Base-by-base conservation (phyloP, 2,888 invertebrate genomes). In the Hecatera dysodea region DNA sequence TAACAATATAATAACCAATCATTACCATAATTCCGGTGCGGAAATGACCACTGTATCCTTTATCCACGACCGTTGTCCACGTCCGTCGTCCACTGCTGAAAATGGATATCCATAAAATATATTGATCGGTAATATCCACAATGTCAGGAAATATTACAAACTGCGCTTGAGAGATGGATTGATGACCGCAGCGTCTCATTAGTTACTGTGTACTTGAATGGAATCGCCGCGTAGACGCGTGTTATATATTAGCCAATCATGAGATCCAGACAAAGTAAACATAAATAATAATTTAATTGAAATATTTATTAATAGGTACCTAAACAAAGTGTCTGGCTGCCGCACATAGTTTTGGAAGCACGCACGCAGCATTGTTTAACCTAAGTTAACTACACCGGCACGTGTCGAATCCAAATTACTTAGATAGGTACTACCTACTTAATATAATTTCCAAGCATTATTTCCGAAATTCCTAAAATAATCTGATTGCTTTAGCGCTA, bases 221-320 rank as follows among this genome's bases (percentile, higher is more conserved):
- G 8, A n/a, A 27, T 29, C 1, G 11, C 15, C 9, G 8, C 22
- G 0, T 39, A 36, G 11, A 15, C 24, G 39, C 29, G 29, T 74
- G 27, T 53, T 46, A 44, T 27, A 57, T 42, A 42, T 33, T 1
- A 39, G 11, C 8, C 12, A 29, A 15, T 44, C 15, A 29, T 71
- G 22, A 24, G 17, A 33, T 29, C 19, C 11, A 15, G 24, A 3
- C 12, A 19, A 42, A 24, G 52, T 22, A 52, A 52, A 36, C 7
- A 1, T 75, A 33, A 33, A 56, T 42, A 36, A 48, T 33, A 55
- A 44, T 36, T 22, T 57, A 69, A 59, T 69, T 65, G 33, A 65
- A 65, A 64, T 39, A 65, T 61, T 80, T 27, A 74, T 60, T 73
- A 33, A 5, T 53, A 44, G 44, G 36, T 50, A n/a, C n/a, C n/a